Evolutionary conservation across 1,140 invertebrate genomes (phyloP), one percentile per base, ranked within the genome.

Genomic region (Zaprionus kolodkinae): DNA sequence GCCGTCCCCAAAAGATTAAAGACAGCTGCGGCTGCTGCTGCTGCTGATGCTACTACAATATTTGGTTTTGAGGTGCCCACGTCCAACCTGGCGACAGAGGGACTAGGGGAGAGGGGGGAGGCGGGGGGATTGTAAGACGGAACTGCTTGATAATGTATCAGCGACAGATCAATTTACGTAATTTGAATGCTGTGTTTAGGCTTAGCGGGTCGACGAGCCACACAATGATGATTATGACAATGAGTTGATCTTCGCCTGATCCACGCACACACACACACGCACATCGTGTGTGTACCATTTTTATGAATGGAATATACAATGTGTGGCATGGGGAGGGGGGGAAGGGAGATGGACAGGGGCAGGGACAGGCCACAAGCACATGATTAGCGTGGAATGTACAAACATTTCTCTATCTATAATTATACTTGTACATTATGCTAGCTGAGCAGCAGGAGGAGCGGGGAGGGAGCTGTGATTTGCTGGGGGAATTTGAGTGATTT

Each of bases 131-230:
- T 1, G n/a, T 11, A 21, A 7, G 40, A 2, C n/a, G 40, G 40
- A 21, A 15, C 17, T 48, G 68, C 40, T 66, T 73, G 79, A 83
- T 81, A 81, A 79, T 78, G 55, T 79, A 67, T 72, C 63, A 67
- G 79, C 60, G 83, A 73, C 68, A 76, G 76, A 87, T 86, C 76
- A 87, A 86, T 87, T 86, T 82, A 87, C 76, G 79, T 74, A 82
- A 86, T 81, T 85, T 78, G 76, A 85, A 74, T 71, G 72, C 79
- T 79, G 45, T 65, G 79, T 72, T 82, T 85, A 78, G 67, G 67
- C 69, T 67, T 72, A 65, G 66, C 35, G 35, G 25, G 25, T 50
- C 43, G 27, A 6, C 25, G 48, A 30, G 15, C 48, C 25, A 30
- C 25, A 30, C 63, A 36, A 62, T 69, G 12, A 73, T 68, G 36